Evolutionary conservation across 2,888 invertebrate species (phyloP).

Genomic region (Sericinus montela): DNA sequence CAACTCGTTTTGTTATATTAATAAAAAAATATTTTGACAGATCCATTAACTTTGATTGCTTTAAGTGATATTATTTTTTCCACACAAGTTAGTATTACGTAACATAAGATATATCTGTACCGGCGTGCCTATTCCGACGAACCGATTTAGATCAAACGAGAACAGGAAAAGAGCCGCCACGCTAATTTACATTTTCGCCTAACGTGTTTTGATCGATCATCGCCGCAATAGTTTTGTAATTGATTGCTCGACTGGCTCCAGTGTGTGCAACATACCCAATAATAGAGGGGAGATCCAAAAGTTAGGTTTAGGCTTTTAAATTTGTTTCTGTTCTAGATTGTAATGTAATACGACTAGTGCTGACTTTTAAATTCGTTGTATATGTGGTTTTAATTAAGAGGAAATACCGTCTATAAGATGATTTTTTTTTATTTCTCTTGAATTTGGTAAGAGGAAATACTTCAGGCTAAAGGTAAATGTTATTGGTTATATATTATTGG

Average conservation of each 20-base stretch:
- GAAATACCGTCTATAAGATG: too few species aligned
- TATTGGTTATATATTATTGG: background rate
- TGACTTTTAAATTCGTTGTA: background rate
- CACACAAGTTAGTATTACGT: background rate
- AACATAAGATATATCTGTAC: background rate
- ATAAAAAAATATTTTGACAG: too few species aligned
- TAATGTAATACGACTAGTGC: background rate
- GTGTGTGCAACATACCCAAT: slow-evolving; percentile 5
- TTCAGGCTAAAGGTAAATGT: too few species aligned
- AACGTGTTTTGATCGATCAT: slow-evolving; percentile 24
- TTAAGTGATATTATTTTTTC: background rate
- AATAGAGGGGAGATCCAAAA: slow-evolving; percentile 2
- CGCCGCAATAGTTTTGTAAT: slow-evolving; percentile 33
- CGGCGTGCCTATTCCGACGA: slow-evolving; percentile 2
- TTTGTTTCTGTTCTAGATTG: background rate
- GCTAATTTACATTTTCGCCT: slow-evolving; percentile 15
- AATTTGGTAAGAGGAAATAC: too few species aligned
- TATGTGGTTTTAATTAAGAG: too few species aligned
- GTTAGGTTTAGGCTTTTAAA: slow-evolving; percentile 2
- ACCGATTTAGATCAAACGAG: slow-evolving; percentile 7
- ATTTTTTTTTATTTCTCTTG: too few species aligned
- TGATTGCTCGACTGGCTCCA: slow-evolving; percentile 12
- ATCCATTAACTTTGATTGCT: too few species aligned
- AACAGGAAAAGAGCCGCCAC: slow-evolving; percentile 11
- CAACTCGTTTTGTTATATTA: too few species aligned